Conservation (phyloP, 1,140 invertebrate genomes). For the Drosophila kanapiae region DNA sequence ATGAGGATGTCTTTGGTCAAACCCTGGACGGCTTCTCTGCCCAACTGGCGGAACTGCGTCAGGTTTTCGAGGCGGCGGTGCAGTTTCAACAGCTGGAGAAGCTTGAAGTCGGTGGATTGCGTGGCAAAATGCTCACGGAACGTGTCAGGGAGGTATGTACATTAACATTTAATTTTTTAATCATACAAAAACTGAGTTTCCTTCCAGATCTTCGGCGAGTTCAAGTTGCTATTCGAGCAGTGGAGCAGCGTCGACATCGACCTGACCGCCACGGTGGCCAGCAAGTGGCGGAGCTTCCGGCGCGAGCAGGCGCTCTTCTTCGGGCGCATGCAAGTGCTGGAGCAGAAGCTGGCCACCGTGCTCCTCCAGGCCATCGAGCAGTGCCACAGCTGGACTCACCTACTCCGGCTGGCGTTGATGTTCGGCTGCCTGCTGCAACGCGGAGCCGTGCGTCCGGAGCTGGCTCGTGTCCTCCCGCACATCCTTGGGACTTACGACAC, state of each 20-base stretch:
- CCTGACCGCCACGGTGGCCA: slow-evolving; percentile 54
- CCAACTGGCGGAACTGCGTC: slow-evolving; percentile 86
- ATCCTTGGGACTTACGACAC: slow-evolving; percentile 64
- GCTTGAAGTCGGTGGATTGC: slow-evolving; percentile 91
- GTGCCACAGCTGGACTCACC: slow-evolving; percentile 89
- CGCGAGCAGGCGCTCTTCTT: slow-evolving; percentile 87
- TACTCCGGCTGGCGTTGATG: slow-evolving; percentile 85
- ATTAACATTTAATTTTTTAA: not conserved
- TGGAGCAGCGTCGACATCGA: slow-evolving; percentile 88
- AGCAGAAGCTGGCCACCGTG: slow-evolving; percentile 90
- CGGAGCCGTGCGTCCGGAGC: slow-evolving; percentile 58
- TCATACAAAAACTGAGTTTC: not conserved
- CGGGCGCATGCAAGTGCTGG: slow-evolving; percentile 87
- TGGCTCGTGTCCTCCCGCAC: slow-evolving; percentile 67
- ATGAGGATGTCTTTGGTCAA: slow-evolving; percentile 89
- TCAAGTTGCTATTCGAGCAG: slow-evolving; percentile 89
- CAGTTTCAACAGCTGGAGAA: slow-evolving; percentile 94
- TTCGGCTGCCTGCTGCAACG: slow-evolving; percentile 70
- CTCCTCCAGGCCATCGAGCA: slow-evolving; percentile 91
- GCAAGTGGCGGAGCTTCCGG: slow-evolving; percentile 87
- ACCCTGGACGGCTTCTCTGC: slow-evolving; percentile 88
- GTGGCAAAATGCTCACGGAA: slow-evolving; percentile 88
- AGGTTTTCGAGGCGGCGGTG: slow-evolving; percentile 89
- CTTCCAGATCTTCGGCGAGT: slow-evolving; percentile 86
- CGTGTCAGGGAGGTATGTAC: slow-evolving; percentile 86